Percentiles rank a stretch among this genome's conserved stretches.
These are phyloP conservation scores for Acleris sparsana DNA, from an alignment of 2,888 invertebrate genomes.

Conservation along the genomic window DNA sequence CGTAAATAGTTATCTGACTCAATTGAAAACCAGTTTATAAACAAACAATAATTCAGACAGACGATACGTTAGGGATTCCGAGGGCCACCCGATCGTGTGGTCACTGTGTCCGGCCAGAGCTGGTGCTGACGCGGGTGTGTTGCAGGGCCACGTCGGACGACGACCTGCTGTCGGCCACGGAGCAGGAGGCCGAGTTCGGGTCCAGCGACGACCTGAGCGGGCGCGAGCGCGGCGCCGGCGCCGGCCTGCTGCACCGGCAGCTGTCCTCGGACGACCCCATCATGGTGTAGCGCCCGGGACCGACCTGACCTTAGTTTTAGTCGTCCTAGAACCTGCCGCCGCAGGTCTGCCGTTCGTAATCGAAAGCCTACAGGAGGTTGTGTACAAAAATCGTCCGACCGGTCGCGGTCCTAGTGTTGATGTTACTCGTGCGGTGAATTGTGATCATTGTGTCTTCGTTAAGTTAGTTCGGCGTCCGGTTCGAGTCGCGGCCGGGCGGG, in stretches of 20 bases:
- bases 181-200: slow-evolving; percentile 89
- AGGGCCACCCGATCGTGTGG: no score
- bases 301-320: slow-evolving; percentile 12
- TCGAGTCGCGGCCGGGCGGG: slow-evolving; percentile 12
- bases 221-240: slow-evolving; percentile 70
- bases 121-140: slow-evolving; percentile 21
- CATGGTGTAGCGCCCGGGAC: slow-evolving; percentile 64
- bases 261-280: slow-evolving; percentile 81
- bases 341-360: slow-evolving; percentile 13
- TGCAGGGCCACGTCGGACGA: slow-evolving; percentile 92
- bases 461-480: slow-evolving; percentile 27
- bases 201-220: slow-evolving; percentile 85
- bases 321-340: slow-evolving; percentile 4
- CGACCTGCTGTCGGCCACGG: slow-evolving; percentile 90
- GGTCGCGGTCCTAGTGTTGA: slow-evolving; percentile 31
- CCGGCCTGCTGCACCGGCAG: slow-evolving; percentile 73
- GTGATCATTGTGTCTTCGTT: slow-evolving; percentile 37
- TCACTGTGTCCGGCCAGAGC: slow-evolving; percentile 27
- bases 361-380: slow-evolving; percentile 35
- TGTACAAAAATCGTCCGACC: slow-evolving; percentile 37
- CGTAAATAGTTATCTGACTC: no score
- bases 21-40: no score
- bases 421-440: slow-evolving; percentile 34
- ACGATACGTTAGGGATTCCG: no score
- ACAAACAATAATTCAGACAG: no score